Percentiles rank a stretch among this genome's conserved stretches.
phyloP scores from a whole-genome alignment of 2,888 invertebrate genomes.

The Microctonus aethiopoides region DNA sequence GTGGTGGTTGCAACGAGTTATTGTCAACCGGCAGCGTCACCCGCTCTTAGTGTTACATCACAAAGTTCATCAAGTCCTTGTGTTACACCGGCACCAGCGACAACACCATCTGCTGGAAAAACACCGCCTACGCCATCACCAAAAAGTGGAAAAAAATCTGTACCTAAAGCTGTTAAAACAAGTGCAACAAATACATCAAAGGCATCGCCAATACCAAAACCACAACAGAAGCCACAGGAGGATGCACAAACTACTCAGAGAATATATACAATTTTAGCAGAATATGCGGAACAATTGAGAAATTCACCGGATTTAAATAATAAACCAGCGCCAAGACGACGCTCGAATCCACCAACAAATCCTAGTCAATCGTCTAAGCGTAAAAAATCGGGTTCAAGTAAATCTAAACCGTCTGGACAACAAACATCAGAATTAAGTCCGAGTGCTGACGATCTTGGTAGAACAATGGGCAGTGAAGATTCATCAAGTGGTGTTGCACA shows the following conservation, averaged over 20 bases:
- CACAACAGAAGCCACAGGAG: slow-evolving; percentile 80
- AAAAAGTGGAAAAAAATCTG: slow-evolving; percentile 65
- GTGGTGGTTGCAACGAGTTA: slow-evolving; percentile 73
- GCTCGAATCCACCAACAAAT: slow-evolving; percentile 80
- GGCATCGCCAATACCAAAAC: slow-evolving; percentile 75
- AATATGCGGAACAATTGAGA: slow-evolving; percentile 82
- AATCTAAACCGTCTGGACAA: slow-evolving; percentile 70
- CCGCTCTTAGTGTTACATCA: slow-evolving; percentile 71
- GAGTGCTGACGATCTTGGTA: slow-evolving; percentile 74
- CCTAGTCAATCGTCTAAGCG: slow-evolving; percentile 77
- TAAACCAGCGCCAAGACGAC: slow-evolving; percentile 81
- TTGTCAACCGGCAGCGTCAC: slow-evolving; percentile 70
- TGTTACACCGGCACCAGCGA: slow-evolving; percentile 70
- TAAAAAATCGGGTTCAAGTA: slow-evolving; percentile 74
- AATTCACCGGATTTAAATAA: slow-evolving; percentile 84
- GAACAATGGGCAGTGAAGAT: slow-evolving; percentile 81
- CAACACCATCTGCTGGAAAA: slow-evolving; percentile 66
- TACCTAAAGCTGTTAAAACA: slow-evolving; percentile 72
- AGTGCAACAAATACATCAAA: slow-evolving; percentile 73
- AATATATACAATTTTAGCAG: slow-evolving; percentile 82
- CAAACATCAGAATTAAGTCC: slow-evolving; percentile 72
- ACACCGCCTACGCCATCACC: slow-evolving; percentile 66
- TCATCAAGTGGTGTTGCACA: slow-evolving; percentile 75
- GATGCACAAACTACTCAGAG: slow-evolving; percentile 85
- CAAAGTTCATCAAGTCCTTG: slow-evolving; percentile 72